phyloP scores from a whole-genome alignment of 2,888 invertebrate species.

The Idaea straminata region DNA sequence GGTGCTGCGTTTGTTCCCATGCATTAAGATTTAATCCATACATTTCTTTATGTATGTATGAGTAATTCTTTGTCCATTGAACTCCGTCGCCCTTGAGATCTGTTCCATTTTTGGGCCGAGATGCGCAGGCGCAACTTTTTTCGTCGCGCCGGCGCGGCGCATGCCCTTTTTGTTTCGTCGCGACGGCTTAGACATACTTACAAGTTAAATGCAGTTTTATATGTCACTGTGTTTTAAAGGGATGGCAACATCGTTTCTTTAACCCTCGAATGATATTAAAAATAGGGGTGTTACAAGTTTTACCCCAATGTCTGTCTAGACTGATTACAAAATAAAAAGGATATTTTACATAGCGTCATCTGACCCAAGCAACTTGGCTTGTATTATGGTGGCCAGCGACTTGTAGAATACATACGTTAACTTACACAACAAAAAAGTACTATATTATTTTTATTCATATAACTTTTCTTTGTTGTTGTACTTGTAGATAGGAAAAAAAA shows the following conservation, averaged over 20 bases:
- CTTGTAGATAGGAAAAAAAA: too few relatives aligned
- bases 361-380: too few relatives aligned
- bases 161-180: constrained; percentile 37
- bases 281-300: background rate
- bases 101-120: constrained; percentile 42
- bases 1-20: background rate
- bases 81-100: constrained; percentile 45
- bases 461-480: too few relatives aligned
- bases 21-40: background rate
- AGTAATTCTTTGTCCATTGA: constrained; percentile 26
- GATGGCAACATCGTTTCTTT: background rate
- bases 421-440: too few relatives aligned
- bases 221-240: background rate
- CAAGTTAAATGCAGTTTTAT: constrained; percentile 1
- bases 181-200: constrained; percentile 8
- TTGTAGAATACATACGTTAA: too few relatives aligned
- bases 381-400: too few relatives aligned
- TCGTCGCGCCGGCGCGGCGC: constrained; percentile 39
- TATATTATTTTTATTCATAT: too few relatives aligned
- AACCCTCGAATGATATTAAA: background rate
- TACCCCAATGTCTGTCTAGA: background rate
- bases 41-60: constrained; percentile 1
- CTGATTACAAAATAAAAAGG: too few relatives aligned
- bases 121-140: constrained; percentile 2
- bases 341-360: too few relatives aligned